A percentile compares a stretch with the other conserved stretches of the same genome.
Conservation (phyloP, 2,888 invertebrate species). For the Epinotia bilunana region DNA sequence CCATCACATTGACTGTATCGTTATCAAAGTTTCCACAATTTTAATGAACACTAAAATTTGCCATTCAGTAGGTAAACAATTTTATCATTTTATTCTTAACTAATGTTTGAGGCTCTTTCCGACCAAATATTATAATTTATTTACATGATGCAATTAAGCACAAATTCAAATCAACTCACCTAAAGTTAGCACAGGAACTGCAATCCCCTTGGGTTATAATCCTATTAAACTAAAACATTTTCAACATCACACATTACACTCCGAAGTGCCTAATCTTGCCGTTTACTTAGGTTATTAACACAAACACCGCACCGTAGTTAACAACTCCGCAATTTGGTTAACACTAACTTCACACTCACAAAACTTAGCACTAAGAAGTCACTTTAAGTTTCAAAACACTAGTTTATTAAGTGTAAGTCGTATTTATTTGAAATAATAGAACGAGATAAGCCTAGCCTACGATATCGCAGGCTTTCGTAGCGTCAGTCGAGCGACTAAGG, state of each 20-base stretch:
- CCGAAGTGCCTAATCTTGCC: slow-evolving; percentile 31
- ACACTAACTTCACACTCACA: slow-evolving; percentile 30
- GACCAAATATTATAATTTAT: not conserved
- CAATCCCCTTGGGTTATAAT: slow-evolving; percentile 27
- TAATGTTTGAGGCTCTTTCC: not conserved
- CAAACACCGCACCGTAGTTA: slow-evolving; percentile 38
- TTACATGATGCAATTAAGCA: not conserved
- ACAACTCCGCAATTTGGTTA: slow-evolving; percentile 39
- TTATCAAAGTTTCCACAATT: not conserved
- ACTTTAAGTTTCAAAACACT: slow-evolving; percentile 17
- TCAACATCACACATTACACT: slow-evolving; percentile 22
- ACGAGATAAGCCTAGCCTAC: slow-evolving; percentile 7
- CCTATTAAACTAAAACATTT: slow-evolving; percentile 20
- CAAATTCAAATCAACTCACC: slow-evolving; percentile 24
- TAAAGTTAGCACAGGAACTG: slow-evolving; percentile 21
- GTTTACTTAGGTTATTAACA: slow-evolving; percentile 43
- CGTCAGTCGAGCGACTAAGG: not conserved
- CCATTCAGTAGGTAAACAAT: too few relatives aligned
- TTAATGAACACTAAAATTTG: not conserved
- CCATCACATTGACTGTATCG: too few relatives aligned
- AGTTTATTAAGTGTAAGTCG: not conserved
- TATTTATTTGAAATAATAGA: not conserved
- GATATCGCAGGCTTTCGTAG: slow-evolving; percentile 34
- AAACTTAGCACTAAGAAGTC: slow-evolving; percentile 8
- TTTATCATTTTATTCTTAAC: not conserved